Evolutionary conservation across 2,113 vertebrate genomes (phyloP), one percentile per base, ranked within the genome.

Genomic region (Malurus melanocephalus): DNA sequence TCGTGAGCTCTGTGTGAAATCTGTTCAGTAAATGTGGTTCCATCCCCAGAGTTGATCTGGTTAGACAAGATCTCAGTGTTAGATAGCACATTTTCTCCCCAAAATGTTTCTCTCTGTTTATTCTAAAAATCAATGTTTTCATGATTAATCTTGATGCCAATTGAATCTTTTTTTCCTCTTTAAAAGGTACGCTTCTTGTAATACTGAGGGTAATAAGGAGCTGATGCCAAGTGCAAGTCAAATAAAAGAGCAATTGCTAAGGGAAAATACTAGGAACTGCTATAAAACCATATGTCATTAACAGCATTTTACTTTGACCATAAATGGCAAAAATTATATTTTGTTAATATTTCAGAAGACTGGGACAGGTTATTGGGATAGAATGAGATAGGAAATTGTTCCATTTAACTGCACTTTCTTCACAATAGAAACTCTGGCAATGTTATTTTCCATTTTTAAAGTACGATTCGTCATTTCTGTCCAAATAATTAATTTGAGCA

Each of bases 311-410:
- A 81, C 93, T 95, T 93, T 96, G 59, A 87, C 51, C 73, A 51
- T 89, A 80, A 80, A 78, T 60, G 78, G 51, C 32, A 83, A 79
- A 82, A 77, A 93, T 92, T 80, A 88, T 57, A 28, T 91, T 89
- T 84, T 57, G 80, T 90, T 7, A 94, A 91, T 94, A 94, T 96
- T 96, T 94, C 55, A 93, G 67, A 91, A 67, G 59, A 95, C 27
- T 1, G 2, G 82, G 59, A 62, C 53, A 86, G 26, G 62, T 90
- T 93, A 67, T 52, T 85, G 80, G 92, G 67, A 88, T 78, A 83
- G 33, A 46, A 86, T 42, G 52, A 93, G 91, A 82, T 35, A 51
- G 82, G 38, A 95, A 96, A 88, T 79, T 71, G 52, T 69, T 93
- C 61, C 55, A 22, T 93, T 82, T 22, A 33, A 87, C 78, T 80